Percentiles rank a stretch among this genome's conserved stretches.
phyloP scores from a whole-genome alignment of 92 coral and sea anemone species.

The Parazoanthus swiftii region DNA sequence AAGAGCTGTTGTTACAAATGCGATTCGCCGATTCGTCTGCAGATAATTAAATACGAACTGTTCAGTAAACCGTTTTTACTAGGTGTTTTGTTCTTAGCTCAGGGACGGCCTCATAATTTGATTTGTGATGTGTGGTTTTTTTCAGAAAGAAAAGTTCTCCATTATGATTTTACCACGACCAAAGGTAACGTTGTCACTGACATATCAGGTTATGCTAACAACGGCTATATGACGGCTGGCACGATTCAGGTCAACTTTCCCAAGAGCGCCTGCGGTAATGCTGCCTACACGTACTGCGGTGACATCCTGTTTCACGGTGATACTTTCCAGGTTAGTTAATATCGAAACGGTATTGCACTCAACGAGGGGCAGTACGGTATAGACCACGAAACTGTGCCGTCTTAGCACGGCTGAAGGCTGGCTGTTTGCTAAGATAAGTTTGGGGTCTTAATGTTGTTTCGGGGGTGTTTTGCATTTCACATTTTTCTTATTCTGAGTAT shows the following conservation, averaged over 20 bases:
- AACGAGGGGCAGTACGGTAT: neutral
- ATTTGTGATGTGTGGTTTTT: neutral
- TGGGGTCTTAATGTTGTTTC: no score
- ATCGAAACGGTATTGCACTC: neutral
- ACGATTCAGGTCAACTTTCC: constrained; percentile 90
- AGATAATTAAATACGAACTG: no score
- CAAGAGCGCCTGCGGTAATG: constrained; percentile 87
- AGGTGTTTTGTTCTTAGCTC: neutral
- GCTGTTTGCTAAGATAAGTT: no score
- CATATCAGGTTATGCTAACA: constrained; percentile 82
- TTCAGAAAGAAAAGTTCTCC: constrained; percentile 80
- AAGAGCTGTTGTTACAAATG: no score
- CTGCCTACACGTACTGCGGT: constrained; percentile 90
- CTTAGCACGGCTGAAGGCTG: no score
- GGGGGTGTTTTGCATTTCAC: no score
- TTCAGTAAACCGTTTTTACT: no score
- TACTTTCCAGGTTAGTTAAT: constrained; percentile 74
- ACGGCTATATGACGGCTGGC: constrained; percentile 83
- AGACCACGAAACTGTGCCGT: neutral
- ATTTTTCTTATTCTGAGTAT: no score
- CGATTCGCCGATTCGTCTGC: no score
- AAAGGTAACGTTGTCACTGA: constrained; percentile 70
- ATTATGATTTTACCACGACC: constrained; percentile 76
- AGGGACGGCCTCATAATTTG: neutral
- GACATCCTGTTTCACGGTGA: constrained; percentile 98